A percentile compares a stretch with the other conserved stretches of the same genome.
Conservation (phyloP, 2,888 invertebrate genomes). For the Venusia cambrica region DNA sequence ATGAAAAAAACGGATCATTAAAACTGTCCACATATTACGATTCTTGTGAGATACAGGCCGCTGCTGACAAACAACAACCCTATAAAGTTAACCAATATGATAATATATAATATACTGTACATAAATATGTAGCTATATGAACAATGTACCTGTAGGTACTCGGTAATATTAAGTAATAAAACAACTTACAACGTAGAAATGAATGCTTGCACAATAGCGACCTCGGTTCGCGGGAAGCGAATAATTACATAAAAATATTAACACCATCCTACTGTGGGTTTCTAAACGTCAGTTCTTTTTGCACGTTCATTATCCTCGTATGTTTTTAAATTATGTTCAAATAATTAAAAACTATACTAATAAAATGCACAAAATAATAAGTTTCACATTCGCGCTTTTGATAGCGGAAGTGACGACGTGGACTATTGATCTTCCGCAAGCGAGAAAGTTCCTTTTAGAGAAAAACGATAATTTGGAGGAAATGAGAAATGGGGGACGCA, state of each 20-base stretch:
- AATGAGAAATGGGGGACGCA: constrained; percentile 19
- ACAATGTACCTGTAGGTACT: too few species aligned
- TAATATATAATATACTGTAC: too few species aligned
- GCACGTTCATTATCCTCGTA: constrained; percentile 12
- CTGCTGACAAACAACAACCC: too few species aligned
- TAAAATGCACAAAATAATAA: constrained; percentile 1
- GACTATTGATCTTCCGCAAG: constrained; percentile 63
- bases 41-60: too few species aligned
- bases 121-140: too few species aligned
- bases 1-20: too few species aligned
- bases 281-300: constrained; percentile 29
- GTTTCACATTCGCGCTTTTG: constrained; percentile 35
- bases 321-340: constrained; percentile 7
- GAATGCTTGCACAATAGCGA: constrained; percentile 40
- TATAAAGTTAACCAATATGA: too few species aligned
- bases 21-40: too few species aligned
- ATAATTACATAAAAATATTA: constrained; percentile 53
- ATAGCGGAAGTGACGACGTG: constrained; percentile 49
- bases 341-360: neutral
- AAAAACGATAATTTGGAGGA: constrained; percentile 36
- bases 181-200: constrained; percentile 4
- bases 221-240: constrained; percentile 60
- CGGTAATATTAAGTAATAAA: too few species aligned
- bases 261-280: constrained; percentile 50
- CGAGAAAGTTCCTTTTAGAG: constrained; percentile 50